Evolutionary conservation across 1,140 invertebrate genomes (phyloP), one percentile per base, ranked within the genome.

Genomic region (Aphis gossypii): DNA sequence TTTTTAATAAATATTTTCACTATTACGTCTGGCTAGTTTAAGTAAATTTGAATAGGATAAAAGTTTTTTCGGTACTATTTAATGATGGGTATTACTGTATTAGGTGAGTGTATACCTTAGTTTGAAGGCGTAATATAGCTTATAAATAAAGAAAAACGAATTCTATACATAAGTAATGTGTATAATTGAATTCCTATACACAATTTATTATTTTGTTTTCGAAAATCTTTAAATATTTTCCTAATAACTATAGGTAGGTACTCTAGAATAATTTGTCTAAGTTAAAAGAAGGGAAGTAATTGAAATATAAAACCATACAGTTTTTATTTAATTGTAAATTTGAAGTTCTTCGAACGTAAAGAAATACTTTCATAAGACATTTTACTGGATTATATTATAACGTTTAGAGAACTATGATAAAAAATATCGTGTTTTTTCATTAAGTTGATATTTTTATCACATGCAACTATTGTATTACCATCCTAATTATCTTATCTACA

Each of bases 151-250:
- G 23, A 6, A 84, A 84, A 25, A 84, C 11, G 46, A 86, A 86
- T 44, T 44, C 44, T 30, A 86, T 86, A 86, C 84, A 86, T 86
- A 86, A 86, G 44, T 86, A 48, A 86, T 86, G 84, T 25, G 84
- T 86, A 46, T 86, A 46, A 86, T 86, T 86, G 84, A 86, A 86
- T 86, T 46, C 23, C 84, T 14, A 46, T 46, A 9, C 44, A 48
- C 23, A 48, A 46, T 86, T 18, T 46, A 86, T 41, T 41, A 1
- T 46, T 46, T 86, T 86, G 38, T 86, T n/a, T 86, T 46, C 25
- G 7, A 86, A 86, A 25, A 30, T 41, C 41, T 86, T 25, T 86
- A 86, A 46, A 44, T 44, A 41, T 86, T 86, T 86, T 46, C 8
- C 23, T 44, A 46, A 44, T 86, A 38, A 23, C 44, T 84, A 41